Evolutionary conservation across 2,888 invertebrate genomes (phyloP).

Genomic region (Osedax frankpressi): DNA sequence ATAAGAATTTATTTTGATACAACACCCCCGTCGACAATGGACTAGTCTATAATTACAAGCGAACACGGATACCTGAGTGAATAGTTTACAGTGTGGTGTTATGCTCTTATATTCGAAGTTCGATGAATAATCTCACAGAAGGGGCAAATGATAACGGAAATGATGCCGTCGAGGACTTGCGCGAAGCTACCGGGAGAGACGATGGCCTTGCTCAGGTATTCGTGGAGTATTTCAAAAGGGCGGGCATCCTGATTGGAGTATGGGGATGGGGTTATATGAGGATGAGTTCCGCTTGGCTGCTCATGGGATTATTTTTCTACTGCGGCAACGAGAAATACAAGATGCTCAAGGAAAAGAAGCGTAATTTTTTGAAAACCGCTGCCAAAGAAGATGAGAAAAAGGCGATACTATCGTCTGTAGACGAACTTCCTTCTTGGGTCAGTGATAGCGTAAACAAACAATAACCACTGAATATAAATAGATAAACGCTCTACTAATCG

Average conservation of each 20-base stretch:
- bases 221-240: slow-evolving; percentile 39
- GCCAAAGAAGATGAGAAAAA: slow-evolving; percentile 63
- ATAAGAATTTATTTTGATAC: no score
- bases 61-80: no score
- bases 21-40: no score
- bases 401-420: slow-evolving; percentile 69
- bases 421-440: slow-evolving; percentile 88
- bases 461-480: no score
- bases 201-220: slow-evolving; percentile 33
- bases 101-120: no score
- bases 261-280: slow-evolving; percentile 42
- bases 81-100: no score
- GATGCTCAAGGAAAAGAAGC: slow-evolving; percentile 62
- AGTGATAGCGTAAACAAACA: slow-evolving; percentile 43
- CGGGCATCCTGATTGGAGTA: slow-evolving; percentile 35
- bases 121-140: no score
- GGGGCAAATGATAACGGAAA: no score
- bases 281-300: slow-evolving; percentile 74
- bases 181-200: no score
- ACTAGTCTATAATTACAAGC: no score
- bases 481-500: no score
- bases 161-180: no score
- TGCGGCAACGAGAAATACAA: slow-evolving; percentile 51
- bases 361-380: slow-evolving; percentile 53
- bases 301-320: slow-evolving; percentile 65